Base-by-base conservation (phyloP, 2,888 invertebrate genomes). In the Drosophila borealis region DNA sequence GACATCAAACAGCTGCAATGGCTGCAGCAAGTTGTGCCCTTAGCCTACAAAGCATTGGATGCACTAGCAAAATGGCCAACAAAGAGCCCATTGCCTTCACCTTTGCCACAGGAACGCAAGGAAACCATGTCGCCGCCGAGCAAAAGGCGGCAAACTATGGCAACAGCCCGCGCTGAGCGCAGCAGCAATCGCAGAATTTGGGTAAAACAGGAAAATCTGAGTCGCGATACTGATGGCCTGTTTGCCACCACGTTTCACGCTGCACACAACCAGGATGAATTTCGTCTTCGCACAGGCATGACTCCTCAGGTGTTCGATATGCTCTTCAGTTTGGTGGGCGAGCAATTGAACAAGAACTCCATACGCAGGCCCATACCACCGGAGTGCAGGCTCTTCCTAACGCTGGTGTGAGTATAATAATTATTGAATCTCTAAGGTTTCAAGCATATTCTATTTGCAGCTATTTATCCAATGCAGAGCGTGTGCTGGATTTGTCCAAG, bases 301-400 rank as follows among this genome's bases (percentile, higher is more conserved):
- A 57, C 64, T 6, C 56, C 49, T 2, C 56, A 64, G 34, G 70
- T 70, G 2, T 75, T 74, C 8, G 39, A 65, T 9, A 65, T 74
- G 48, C 37, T 74, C 4, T 44, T 75, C 10, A 45, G 37, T 13
- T 46, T 75, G 36, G 53, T 74, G 0, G 70, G 51, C n/a, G 70
- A 74, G 11, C 70, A 70, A n/a, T 13, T 74, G 13, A 50, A 48
- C 4, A 70, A 57, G 14, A 49, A 75, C 10, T 70, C 45, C 37
- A 57, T 64, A 36, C 65, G 60, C 13, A 39, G 6, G 6, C 33
- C 57, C 1, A 70, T 75, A 25, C 9, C 53, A 2, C 34, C 57
- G 1, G 44, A 65, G n/a, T 51, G 60, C 17, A 57, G 61, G 5
- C 50, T 74, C 10, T 75, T 65, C 11, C 21, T 70, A 13, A 75